Conservation (phyloP, 1,140 invertebrate genomes). For the Geopemphigus sp. region DNA sequence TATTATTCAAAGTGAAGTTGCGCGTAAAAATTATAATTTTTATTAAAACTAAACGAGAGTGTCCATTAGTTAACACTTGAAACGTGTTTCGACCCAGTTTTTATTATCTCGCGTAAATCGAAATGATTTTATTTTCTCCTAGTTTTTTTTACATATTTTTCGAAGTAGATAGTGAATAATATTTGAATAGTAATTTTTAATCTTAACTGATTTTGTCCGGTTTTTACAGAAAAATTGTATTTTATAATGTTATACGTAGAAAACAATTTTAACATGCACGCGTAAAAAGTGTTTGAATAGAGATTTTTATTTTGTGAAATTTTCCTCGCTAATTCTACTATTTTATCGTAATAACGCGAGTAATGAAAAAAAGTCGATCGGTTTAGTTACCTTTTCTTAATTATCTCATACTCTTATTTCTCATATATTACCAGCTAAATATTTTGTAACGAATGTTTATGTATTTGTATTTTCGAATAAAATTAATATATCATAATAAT, state of each 20-base stretch:
- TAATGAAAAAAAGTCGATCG: not conserved
- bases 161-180: too few species aligned
- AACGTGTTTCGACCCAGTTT: too few species aligned
- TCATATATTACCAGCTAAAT: not conserved
- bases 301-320: not conserved
- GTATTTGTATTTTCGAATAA: not conserved
- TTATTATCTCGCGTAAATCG: too few species aligned
- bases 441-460: not conserved
- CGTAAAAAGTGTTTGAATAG: conserved; percentile 6
- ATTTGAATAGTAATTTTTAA: too few species aligned
- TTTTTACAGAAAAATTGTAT: too few species aligned
- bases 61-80: too few species aligned
- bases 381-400: conserved; percentile 16
- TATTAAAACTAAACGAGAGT: too few species aligned
- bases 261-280: conserved; percentile 6
- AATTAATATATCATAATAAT: not conserved
- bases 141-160: too few species aligned
- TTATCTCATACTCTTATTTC: not conserved
- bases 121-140: too few species aligned
- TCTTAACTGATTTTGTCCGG: too few species aligned
- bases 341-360: not conserved
- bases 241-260: not conserved
- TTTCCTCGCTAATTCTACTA: conserved; percentile 5
- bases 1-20: too few species aligned
- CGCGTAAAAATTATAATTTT: too few species aligned